Percentiles rank a stretch among this genome's conserved stretches.
phyloP scores from a whole-genome alignment of 1,140 invertebrate species.

The Drosophila asahinai region DNA sequence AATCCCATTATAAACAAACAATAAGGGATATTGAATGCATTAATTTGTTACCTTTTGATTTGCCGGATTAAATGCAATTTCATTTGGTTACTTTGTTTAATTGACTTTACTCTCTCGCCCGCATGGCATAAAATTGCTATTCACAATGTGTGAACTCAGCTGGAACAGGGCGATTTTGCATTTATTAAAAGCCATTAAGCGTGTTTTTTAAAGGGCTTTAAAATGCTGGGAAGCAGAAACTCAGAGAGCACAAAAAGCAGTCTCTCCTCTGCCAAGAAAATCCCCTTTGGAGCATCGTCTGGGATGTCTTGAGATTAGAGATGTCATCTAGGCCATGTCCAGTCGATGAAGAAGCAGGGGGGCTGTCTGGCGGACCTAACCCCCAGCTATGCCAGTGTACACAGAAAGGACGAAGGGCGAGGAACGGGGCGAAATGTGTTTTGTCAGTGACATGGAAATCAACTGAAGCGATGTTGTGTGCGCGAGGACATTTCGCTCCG shows the following conservation, averaged over 20 bases:
- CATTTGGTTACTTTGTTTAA: constrained; percentile 6
- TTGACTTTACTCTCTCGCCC: background rate
- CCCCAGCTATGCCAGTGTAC: constrained; percentile 34
- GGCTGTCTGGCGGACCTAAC: background rate
- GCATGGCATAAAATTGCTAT: background rate
- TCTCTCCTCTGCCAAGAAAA: background rate
- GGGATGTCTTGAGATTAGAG: constrained; percentile 29
- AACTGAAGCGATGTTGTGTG: constrained; percentile 62
- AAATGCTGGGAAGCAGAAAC: background rate
- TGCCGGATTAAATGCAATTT: constrained; percentile 6
- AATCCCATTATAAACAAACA: constrained; percentile 10
- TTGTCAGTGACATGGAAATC: constrained; percentile 79
- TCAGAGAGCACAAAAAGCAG: background rate
- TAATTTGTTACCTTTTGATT: constrained; percentile 8
- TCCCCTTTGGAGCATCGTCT: background rate
- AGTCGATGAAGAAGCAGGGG: background rate
- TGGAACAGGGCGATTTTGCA: background rate
- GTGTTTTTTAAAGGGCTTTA: background rate
- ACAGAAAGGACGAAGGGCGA: constrained; percentile 38
- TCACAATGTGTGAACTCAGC: background rate
- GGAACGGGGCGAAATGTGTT: constrained; percentile 52
- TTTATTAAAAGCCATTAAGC: background rate
- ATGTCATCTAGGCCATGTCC: constrained; percentile 33
- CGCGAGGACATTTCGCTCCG: constrained; percentile 48
- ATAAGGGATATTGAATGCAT: background rate